Conservation (phyloP, 2,888 invertebrate genomes). For the Mythimna loreyi region DNA sequence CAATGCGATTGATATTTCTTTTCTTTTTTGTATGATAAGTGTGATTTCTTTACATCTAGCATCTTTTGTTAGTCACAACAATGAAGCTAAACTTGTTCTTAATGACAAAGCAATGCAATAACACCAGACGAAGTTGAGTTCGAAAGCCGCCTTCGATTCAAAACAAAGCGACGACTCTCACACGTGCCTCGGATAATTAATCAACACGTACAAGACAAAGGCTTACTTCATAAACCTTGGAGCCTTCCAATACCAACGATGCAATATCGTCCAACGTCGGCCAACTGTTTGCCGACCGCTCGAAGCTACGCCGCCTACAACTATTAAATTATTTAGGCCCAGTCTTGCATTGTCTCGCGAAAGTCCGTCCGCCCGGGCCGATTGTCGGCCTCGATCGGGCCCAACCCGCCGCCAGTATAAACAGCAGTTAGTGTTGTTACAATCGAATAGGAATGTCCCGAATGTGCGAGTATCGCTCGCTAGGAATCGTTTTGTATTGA, state of each 20-base stretch:
- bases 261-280: constrained; percentile 59
- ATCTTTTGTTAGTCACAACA: neutral
- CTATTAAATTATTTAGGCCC: constrained; percentile 89
- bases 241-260: constrained; percentile 52
- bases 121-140: constrained; percentile 14
- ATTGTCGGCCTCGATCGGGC: constrained; percentile 68
- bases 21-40: neutral
- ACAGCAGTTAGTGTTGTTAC: constrained; percentile 86
- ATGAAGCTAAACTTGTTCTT: constrained; percentile 7
- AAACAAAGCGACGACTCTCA: constrained; percentile 47
- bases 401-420: constrained; percentile 81
- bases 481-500: constrained; percentile 84
- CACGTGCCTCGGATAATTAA: constrained; percentile 56
- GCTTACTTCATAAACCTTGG: constrained; percentile 61
- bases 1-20: too few relatives aligned
- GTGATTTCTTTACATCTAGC: neutral
- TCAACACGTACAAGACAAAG: constrained; percentile 61
- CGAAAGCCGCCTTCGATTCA: constrained; percentile 38
- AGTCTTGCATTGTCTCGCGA: constrained; percentile 88
- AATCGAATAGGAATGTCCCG: constrained; percentile 75
- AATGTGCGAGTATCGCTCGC: constrained; percentile 82
- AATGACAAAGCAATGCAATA: constrained; percentile 24
- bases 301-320: constrained; percentile 75
- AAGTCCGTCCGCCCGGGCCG: constrained; percentile 75
- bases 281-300: constrained; percentile 82